Percentiles rank a stretch among this genome's conserved stretches.
phyloP scores from a whole-genome alignment of 2,888 invertebrate species.

The Pimpla rufipes region DNA sequence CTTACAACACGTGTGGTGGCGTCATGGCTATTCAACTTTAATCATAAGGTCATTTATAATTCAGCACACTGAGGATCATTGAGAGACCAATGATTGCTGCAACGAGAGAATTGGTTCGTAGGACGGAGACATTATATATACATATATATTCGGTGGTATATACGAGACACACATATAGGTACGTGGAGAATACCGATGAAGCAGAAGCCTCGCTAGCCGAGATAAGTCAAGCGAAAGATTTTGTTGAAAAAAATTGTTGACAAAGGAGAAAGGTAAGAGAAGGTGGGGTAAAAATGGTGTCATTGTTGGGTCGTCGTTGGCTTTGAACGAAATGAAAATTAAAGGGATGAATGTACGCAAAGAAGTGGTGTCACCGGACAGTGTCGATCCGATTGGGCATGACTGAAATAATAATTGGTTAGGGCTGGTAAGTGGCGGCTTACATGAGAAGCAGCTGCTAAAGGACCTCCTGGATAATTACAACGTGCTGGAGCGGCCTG shows the following conservation, averaged over 20 bases:
- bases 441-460: slow-evolving; percentile 96
- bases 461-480: slow-evolving; percentile 96
- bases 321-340: slow-evolving; percentile 24
- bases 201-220: slow-evolving; percentile 17
- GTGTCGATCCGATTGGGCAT: slow-evolving; percentile 71
- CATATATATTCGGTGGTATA: neutral
- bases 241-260: no score
- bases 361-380: slow-evolving; percentile 67
- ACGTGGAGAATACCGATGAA: slow-evolving; percentile 7
- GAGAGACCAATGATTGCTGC: no score
- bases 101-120: slow-evolving; percentile 40
- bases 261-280: neutral
- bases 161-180: neutral
- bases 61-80: neutral
- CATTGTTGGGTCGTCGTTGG: neutral
- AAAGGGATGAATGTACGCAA: slow-evolving; percentile 62
- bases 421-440: slow-evolving; percentile 91
- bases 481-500: slow-evolving; percentile 97
- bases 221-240: neutral
- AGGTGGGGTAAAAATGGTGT: neutral
- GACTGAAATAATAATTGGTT: slow-evolving; percentile 82
- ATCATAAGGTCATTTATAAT: no score
- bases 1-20: no score
- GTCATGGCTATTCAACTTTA: no score
- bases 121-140: slow-evolving; percentile 14